phyloP scores from a whole-genome alignment of 1,140 invertebrate genomes.

The Meloidogyne hapla region DNA sequence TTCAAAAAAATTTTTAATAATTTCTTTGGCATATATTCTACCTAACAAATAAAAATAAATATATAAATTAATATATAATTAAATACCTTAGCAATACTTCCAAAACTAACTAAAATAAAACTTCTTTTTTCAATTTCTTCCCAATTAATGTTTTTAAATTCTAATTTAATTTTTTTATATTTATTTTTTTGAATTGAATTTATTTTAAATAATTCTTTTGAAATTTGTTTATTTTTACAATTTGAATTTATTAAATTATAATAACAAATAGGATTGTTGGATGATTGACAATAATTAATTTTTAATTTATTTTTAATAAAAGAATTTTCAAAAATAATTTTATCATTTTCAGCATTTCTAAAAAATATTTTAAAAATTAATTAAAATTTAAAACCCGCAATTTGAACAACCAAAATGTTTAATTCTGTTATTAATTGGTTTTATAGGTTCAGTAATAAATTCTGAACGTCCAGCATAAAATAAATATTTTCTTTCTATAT shows the following conservation, averaged over 20 bases:
- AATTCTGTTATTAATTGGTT: conserved; percentile 57
- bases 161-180: conserved; percentile 27
- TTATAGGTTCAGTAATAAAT: conserved; percentile 50
- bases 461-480: conserved; percentile 59
- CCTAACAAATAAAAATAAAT: conserved; percentile 30
- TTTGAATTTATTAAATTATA: no score
- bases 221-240: no score
- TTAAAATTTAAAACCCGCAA: conserved; percentile 31
- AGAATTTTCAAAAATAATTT: not conserved
- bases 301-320: not conserved
- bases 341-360: not conserved
- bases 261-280: not conserved
- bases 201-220: not conserved
- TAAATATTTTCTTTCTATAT: conserved; percentile 53
- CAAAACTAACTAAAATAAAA: conserved; percentile 57
- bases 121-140: conserved; percentile 36
- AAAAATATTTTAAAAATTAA: not conserved
- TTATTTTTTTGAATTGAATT: conserved; percentile 9
- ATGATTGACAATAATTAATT: conserved; percentile 1
- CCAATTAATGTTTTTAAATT: conserved; percentile 51
- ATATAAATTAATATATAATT: conserved; percentile 2
- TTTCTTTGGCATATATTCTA: conserved; percentile 50
- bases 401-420: conserved; percentile 57
- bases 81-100: conserved; percentile 55
- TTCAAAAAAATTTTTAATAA: conserved; percentile 46